Evolutionary conservation across 1,140 invertebrate genomes (phyloP), one percentile per base, ranked within the genome.

Genomic region (Musca vetustissima): DNA sequence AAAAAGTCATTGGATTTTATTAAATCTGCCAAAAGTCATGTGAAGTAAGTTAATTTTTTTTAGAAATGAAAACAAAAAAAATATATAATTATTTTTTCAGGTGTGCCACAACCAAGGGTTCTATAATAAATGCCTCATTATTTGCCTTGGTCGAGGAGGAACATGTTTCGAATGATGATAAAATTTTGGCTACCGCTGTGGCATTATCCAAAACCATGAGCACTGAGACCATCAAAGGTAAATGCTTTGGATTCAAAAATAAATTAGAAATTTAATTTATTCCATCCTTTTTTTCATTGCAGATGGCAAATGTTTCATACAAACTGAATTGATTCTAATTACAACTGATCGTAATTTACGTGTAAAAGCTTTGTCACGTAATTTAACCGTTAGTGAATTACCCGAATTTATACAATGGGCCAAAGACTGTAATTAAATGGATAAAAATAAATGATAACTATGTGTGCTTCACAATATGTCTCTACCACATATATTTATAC

Each of bases 331-430:
- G 59, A 95, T 98, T 14, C 86, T 98, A 21, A 86, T 98, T 53
- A 98, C 97, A 15, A 96, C 97, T 75, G 97, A 98, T 84, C 87
- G 96, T 36, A 98, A 98, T 85, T 84, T 98, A 70, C 88, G 94
- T 69, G 91, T 98, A 55, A 98, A 98, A 85, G 96, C 96, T 15
- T 85, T 97, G 49, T 90, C 94, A 1, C 89, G 91, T 64, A 94
- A 98, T 74, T 88, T 98, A 64, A 96, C 97, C 0, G 94, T 96
- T 0, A 87, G 94, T 68, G 92, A 95, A 74, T 85, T 98, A 69
- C 89, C 89, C 47, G 91, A 93, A 76, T 98, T 98, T 81, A 86
- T 95, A 71, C 87, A 89, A 70, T 98, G 96, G 96, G 92, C 94
- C 14, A 78, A 81, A 55, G 76, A 49, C 87, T 86, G 73, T 83